A percentile compares a stretch with the other conserved stretches of the same genome.
Conservation (phyloP, 2,888 invertebrate species). For the Eupithecia inturbata region DNA sequence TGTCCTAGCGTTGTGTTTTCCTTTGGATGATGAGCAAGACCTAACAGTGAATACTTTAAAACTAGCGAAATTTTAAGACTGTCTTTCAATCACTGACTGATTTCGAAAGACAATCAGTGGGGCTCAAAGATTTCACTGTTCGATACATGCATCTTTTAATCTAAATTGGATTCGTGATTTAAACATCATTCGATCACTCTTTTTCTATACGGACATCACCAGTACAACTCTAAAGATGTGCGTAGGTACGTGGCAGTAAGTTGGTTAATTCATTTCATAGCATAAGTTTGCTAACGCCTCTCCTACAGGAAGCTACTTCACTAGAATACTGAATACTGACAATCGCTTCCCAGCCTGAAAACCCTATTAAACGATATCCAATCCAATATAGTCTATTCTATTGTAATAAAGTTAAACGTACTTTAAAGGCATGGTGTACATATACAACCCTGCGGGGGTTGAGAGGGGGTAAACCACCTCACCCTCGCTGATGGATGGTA, state of each 20-base stretch:
- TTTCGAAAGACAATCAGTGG: not conserved
- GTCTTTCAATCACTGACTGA: not conserved
- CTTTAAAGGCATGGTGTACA: constrained; percentile 3
- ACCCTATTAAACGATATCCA: not conserved
- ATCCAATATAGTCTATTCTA: not conserved
- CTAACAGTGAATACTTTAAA: not conserved
- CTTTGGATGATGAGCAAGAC: not conserved
- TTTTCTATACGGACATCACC: not conserved
- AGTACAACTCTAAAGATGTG: not conserved
- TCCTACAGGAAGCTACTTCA: not conserved
- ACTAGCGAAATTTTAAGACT: not conserved
- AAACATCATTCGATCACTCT: not conserved
- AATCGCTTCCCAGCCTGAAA: not conserved
- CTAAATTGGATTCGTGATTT: not conserved
- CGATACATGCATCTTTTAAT: not conserved
- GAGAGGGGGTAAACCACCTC: constrained; percentile 18
- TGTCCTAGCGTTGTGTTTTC: not conserved
- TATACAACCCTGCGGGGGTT: not conserved
- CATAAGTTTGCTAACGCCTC: not conserved
- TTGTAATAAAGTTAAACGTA: constrained; percentile 11
- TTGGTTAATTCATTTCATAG: not conserved
- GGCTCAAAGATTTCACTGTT: not conserved
- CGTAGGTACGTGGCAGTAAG: not conserved
- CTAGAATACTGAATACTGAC: not conserved
- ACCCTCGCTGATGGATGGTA: constrained; percentile 39